Percentiles rank a stretch among this genome's conserved stretches.
Conservation (phyloP, 2,113 vertebrate genomes). For the Corythaeola cristata region DNA sequence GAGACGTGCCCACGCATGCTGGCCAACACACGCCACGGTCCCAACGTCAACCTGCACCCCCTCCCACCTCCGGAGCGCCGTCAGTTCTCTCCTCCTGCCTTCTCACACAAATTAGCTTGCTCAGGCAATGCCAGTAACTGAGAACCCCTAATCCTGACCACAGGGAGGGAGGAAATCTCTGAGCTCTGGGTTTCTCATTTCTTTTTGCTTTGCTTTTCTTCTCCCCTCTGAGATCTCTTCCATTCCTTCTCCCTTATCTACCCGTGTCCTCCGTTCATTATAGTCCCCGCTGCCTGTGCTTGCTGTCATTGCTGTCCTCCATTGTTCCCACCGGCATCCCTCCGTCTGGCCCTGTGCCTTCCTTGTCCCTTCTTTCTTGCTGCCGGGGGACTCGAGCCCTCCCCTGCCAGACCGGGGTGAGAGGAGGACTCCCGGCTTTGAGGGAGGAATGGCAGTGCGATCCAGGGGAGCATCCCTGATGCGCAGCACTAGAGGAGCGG, state of each 20-base stretch:
- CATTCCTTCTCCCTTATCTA: background rate
- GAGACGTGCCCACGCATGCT: background rate
- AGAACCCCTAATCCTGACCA: background rate
- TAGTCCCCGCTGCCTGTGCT: background rate
- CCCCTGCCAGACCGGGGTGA: background rate
- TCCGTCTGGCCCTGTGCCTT: background rate
- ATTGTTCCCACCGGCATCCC: background rate
- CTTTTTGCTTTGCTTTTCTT: background rate
- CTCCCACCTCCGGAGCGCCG: background rate
- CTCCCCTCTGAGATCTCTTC: background rate
- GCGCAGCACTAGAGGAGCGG: background rate
- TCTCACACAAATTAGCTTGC: slow-evolving; percentile 12
- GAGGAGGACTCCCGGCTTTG: background rate
- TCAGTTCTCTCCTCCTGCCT: background rate
- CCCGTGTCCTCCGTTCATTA: background rate
- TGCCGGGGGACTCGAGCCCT: background rate
- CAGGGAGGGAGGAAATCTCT: background rate
- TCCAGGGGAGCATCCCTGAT: background rate
- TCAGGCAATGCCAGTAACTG: slow-evolving; percentile 23
- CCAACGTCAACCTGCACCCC: background rate
- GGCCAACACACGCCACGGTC: background rate
- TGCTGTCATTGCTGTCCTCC: background rate
- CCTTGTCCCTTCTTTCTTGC: background rate
- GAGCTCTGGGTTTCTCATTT: background rate
- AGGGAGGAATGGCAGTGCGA: background rate